phyloP scores from a whole-genome alignment of 2,888 invertebrate genomes.

The Lamproptera curius region DNA sequence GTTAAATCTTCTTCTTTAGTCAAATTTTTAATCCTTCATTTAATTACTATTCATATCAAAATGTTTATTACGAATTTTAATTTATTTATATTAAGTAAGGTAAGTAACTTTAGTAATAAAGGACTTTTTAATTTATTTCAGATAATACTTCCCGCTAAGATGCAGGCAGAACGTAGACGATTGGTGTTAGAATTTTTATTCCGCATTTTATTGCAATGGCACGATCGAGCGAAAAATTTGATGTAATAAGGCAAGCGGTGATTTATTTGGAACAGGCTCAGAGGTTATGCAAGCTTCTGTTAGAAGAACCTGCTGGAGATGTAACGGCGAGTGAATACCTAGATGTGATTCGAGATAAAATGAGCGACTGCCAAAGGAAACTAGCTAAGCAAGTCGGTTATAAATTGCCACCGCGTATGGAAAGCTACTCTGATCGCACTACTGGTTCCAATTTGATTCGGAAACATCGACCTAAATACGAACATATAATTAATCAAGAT shows the following conservation, averaged over 20 bases:
- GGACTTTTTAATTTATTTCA: conserved; percentile 38
- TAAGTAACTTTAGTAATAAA: too few relatives aligned
- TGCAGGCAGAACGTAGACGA: conserved; percentile 80
- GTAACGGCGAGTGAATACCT: conserved; percentile 74
- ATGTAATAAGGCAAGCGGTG: conserved; percentile 78
- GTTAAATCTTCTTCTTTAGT: conserved; percentile 26
- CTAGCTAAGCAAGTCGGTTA: conserved; percentile 58
- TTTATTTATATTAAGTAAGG: too few relatives aligned
- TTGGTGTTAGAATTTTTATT: conserved; percentile 83
- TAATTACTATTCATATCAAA: too few relatives aligned
- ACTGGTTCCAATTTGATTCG: conserved; percentile 36
- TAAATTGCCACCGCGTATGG: conserved; percentile 56
- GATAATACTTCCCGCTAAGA: conserved; percentile 58
- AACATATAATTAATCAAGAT: conserved; percentile 51
- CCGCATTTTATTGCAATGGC: conserved; percentile 85
- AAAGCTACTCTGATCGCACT: conserved; percentile 43
- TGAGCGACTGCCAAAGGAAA: conserved; percentile 66
- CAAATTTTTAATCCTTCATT: too few relatives aligned
- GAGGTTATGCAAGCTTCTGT: conserved; percentile 80
- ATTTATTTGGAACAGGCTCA: conserved; percentile 85
- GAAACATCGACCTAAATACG: conserved; percentile 51
- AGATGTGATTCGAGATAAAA: conserved; percentile 72
- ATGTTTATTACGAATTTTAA: too few relatives aligned
- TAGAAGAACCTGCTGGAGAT: conserved; percentile 76
- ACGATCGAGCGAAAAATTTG: conserved; percentile 79